Conservation (phyloP, 2,888 invertebrate species). For the Agrochola lota region DNA sequence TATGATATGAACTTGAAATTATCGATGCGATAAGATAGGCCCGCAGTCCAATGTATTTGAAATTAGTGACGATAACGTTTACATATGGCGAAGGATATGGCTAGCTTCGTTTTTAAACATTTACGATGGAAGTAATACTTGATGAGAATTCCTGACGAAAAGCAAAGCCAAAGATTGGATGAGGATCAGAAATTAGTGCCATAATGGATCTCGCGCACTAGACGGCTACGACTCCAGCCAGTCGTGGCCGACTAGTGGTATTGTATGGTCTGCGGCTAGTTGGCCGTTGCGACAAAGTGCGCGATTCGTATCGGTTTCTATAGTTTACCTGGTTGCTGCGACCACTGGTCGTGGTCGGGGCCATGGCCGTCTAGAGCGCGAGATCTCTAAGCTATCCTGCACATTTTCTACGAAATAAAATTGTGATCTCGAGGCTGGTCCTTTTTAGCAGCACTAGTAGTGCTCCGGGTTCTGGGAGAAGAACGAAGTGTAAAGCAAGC, state of each 20-base stretch:
- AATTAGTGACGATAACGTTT: slow-evolving; percentile 49
- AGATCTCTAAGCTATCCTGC: neutral
- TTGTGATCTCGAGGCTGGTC: neutral
- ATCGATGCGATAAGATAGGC: slow-evolving; percentile 58
- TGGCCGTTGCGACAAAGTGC: no score
- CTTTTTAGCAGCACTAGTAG: neutral
- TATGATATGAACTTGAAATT: slow-evolving; percentile 56
- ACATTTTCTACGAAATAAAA: neutral
- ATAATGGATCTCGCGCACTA: no score
- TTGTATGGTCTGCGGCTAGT: no score
- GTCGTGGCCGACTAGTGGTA: no score
- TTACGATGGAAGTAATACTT: neutral
- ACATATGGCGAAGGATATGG: neutral
- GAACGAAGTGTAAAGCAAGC: neutral
- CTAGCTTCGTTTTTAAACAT: neutral
- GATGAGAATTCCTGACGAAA: neutral
- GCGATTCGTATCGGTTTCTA: no score
- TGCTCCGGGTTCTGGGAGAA: neutral
- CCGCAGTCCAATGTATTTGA: slow-evolving; percentile 38
- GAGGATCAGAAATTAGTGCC: neutral
- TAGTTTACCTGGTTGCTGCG: no score
- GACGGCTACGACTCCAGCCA: no score
- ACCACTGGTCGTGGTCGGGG: no score
- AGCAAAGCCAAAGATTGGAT: neutral
- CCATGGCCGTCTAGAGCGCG: no score